Percentiles rank a stretch among this genome's conserved stretches.
Evolutionary conservation across 2,113 vertebrate species (phyloP).

Genomic region (Gracilinanus agilis): DNA sequence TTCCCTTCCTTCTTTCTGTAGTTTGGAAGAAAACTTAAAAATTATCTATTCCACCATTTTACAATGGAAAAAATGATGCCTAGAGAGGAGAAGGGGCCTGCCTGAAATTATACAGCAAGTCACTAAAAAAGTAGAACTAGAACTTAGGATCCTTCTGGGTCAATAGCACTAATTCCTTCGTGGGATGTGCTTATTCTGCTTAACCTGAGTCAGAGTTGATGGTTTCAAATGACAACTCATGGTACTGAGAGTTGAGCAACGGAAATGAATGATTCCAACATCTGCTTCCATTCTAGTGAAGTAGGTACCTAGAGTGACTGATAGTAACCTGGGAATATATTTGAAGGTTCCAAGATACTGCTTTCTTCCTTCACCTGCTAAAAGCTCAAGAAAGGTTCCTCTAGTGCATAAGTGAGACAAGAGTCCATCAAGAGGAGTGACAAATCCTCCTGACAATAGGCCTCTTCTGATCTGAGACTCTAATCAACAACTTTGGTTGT

Average conservation of each 20-base stretch:
- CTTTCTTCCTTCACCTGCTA: not conserved
- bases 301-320: not conserved
- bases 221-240: slow-evolving; percentile 18
- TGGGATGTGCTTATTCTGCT: not conserved
- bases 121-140: not conserved
- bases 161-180: not conserved
- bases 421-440: not conserved
- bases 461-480: not conserved
- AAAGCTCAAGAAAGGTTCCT: not conserved
- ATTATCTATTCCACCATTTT: slow-evolving; percentile 1
- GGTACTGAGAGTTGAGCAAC: not conserved
- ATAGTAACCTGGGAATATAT: not conserved
- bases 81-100: not conserved
- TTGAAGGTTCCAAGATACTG: not conserved
- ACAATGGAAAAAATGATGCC: slow-evolving; percentile 4
- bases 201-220: not conserved
- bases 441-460: not conserved
- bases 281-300: not conserved
- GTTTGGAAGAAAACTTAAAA: not conserved
- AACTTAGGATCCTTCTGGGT: not conserved
- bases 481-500: not conserved
- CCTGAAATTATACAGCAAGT: slow-evolving; percentile 7
- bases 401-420: not conserved
- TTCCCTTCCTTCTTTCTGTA: not conserved
- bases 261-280: not conserved